A percentile compares a stretch with the other conserved stretches of the same genome.
Conservation (phyloP, 2,888 invertebrate genomes). For the Adelognathus sp. region DNA sequence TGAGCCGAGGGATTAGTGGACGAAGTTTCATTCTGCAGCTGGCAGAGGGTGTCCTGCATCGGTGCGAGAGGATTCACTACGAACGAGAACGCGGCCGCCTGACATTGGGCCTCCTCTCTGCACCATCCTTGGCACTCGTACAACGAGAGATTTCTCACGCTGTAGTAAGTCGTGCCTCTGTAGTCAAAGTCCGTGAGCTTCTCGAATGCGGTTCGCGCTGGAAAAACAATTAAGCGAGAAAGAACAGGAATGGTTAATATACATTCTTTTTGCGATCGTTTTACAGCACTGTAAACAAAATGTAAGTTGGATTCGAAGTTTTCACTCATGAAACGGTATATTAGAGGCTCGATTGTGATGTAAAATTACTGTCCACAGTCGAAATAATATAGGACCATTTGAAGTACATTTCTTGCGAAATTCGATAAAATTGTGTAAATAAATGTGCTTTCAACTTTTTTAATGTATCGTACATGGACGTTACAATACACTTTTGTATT, state of each 20-base stretch:
- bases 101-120: slow-evolving; percentile 94
- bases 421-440: too few relatives aligned
- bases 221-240: slow-evolving; percentile 68
- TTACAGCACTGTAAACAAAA: too few relatives aligned
- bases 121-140: slow-evolving; percentile 98
- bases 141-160: slow-evolving; percentile 93
- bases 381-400: too few relatives aligned
- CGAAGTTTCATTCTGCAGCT: slow-evolving; percentile 95
- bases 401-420: too few relatives aligned
- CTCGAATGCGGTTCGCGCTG: slow-evolving; percentile 94
- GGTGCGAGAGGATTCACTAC: slow-evolving; percentile 96
- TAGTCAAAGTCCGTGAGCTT: slow-evolving; percentile 96
- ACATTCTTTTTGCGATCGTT: not conserved
- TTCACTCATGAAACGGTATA: too few relatives aligned
- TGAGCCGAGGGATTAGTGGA: slow-evolving; percentile 94
- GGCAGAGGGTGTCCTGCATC: slow-evolving; percentile 94
- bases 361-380: too few relatives aligned
- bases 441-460: too few relatives aligned
- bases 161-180: slow-evolving; percentile 95
- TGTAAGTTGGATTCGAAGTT: too few relatives aligned
- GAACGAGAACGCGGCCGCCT: slow-evolving; percentile 96
- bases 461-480: too few relatives aligned
- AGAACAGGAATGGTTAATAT: not conserved
- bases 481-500: too few relatives aligned
- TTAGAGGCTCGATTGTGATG: too few relatives aligned